Base-by-base conservation (phyloP, 2,797 vertebrate genomes). In the Parotocinclus haroldoi region DNA sequence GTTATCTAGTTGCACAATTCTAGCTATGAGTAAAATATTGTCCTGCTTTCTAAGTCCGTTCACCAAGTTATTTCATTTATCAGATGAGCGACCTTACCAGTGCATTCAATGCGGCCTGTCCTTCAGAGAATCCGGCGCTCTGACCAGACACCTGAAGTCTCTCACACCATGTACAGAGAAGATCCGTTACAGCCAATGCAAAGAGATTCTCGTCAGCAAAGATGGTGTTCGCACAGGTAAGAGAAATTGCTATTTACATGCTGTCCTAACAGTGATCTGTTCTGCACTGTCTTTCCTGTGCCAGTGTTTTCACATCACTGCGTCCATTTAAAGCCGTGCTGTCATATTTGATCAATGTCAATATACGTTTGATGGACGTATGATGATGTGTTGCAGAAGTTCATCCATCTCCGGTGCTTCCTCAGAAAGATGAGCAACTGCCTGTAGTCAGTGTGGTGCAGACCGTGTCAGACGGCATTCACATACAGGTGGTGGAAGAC, bases 81-180 rank as follows among this genome's bases (percentile, higher is more conserved):
- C 71, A 99, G 97, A 98, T 52, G 97, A 99, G 81, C 92, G 97
- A 3, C 97, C 97, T 0, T 99, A 99, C 77, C 92, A 92, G 61
- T 99, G 97, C 71, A 91, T 81, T 71, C 93, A 96, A 48, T 99
- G 97, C 76, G 97, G 96, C 55, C 93, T 96, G 77, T 95, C 95
- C 63, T 99, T 99, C 82, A 90, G 97, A 70, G 97, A 99, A 80
- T 99, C 97, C 0, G 97, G 97, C 0, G 97, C 97, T 1, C 88
- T 99, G 78, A 98, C 95, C 10, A 88, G 97, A 80, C 97, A 99
- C 76, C 89, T 97, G 54, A 98, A 98, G 77, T 94, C 96, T 18
- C 89, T 98, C 69, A 99, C 96, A 0, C 97, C 97, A 0, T 99
- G 97, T 83, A 98, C 95, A 0, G 96, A 99, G 77, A 99, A 98